Evolutionary conservation across 2,797 vertebrate genomes (phyloP).

Genomic region (Microchirus variegatus): DNA sequence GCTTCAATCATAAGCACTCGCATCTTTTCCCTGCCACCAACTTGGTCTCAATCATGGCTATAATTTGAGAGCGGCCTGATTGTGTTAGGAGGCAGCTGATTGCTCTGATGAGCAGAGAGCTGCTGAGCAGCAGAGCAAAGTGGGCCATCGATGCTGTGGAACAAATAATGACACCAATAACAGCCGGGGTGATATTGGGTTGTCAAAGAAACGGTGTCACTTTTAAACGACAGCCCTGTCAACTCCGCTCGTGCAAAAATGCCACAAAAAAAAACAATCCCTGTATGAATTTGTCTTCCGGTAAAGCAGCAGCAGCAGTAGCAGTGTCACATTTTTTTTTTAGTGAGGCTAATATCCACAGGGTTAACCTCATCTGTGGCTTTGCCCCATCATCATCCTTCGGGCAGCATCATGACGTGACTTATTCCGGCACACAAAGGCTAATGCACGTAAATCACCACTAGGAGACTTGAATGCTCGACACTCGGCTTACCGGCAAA

Average conservation of each 20-base stretch:
- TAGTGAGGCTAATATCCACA: constrained; percentile 15
- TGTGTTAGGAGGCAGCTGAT: constrained; percentile 68
- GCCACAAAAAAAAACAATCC: constrained; percentile 46
- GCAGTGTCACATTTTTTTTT: constrained; percentile 50
- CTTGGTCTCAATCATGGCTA: constrained; percentile 59
- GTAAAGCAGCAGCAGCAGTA: constrained; percentile 9
- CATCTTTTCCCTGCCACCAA: constrained; percentile 38
- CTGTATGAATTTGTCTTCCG: constrained; percentile 27
- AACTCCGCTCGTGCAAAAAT: constrained; percentile 14
- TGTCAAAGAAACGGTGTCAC: constrained; percentile 28
- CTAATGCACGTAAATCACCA: constrained; percentile 72
- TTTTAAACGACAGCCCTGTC: constrained; percentile 30
- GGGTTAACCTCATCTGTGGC: constrained; percentile 38
- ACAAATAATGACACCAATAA: constrained; percentile 55
- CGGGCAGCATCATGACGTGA: constrained; percentile 41
- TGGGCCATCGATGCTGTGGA: constrained; percentile 47
- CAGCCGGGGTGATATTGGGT: constrained; percentile 28
- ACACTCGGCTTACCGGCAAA: constrained; percentile 70
- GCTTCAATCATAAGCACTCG: constrained; percentile 46
- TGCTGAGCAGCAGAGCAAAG: constrained; percentile 57
- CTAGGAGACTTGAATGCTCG: constrained; percentile 63
- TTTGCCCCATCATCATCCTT: constrained; percentile 34
- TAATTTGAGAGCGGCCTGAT: constrained; percentile 70
- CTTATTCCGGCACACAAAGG: constrained; percentile 50
- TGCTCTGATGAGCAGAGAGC: constrained; percentile 65